Conservation (phyloP, 2,797 vertebrate genomes). For the Trachurus trachurus region DNA sequence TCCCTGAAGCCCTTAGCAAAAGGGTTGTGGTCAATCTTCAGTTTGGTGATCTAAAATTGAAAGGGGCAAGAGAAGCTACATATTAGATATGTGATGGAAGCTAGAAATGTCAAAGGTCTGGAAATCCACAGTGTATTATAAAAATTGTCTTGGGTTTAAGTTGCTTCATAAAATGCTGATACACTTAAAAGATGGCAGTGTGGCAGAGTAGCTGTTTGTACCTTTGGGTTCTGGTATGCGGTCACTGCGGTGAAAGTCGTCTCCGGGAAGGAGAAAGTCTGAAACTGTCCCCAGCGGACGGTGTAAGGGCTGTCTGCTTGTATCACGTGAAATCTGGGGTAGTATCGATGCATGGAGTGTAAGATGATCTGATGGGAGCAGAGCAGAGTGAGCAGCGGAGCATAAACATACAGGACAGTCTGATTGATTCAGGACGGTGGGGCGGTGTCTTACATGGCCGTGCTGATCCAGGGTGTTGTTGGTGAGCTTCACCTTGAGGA, state of each 20-base stretch:
- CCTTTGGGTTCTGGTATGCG: conserved; percentile 93
- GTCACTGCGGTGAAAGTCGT: conserved; percentile 92
- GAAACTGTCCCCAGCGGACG: conserved; percentile 88
- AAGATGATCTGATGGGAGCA: conserved; percentile 86
- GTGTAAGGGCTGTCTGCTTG: conserved; percentile 91
- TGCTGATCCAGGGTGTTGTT: conserved; percentile 94
- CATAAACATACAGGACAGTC: no score
- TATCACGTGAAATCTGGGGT: conserved; percentile 91
- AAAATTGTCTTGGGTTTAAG: background rate
- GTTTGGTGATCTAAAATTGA: conserved; percentile 86
- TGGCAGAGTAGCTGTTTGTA: conserved; percentile 42
- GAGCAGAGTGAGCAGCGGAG: background rate
- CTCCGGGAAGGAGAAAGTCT: conserved; percentile 92
- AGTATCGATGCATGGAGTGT: conserved; percentile 95
- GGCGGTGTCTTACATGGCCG: conserved; percentile 84
- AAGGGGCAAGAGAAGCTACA: background rate
- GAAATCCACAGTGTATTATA: no score
- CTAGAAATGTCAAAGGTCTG: background rate
- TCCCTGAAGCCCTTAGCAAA: conserved; percentile 92
- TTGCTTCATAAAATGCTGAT: background rate
- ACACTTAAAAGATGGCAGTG: background rate
- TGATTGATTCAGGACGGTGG: background rate
- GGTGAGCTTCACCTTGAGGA: conserved; percentile 94
- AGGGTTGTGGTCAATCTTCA: conserved; percentile 92
- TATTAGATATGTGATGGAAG: no score